phyloP scores from a whole-genome alignment of 2,113 vertebrate genomes.

The Abramis brama region DNA sequence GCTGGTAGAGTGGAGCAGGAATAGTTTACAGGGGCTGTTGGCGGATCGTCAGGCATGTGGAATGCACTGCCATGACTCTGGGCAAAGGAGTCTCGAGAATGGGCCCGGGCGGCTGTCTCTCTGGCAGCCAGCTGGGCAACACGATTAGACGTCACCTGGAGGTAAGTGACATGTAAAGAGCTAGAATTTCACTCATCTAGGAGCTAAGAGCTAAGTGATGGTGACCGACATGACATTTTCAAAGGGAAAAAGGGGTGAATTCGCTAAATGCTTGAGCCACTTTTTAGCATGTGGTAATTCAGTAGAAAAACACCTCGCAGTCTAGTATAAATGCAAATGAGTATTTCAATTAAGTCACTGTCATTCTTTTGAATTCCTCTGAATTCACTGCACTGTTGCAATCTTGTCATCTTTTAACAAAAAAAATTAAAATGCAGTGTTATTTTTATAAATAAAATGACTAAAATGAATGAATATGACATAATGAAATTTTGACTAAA shows the following conservation, averaged over 20 bases:
- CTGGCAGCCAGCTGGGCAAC: conserved; percentile 79
- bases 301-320: not conserved
- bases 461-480: not conserved
- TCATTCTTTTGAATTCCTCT: not conserved
- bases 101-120: conserved; percentile 76
- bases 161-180: conserved; percentile 27
- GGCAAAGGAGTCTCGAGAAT: conserved; percentile 86
- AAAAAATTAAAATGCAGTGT: not conserved
- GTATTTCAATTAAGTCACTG: not conserved
- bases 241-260: not conserved
- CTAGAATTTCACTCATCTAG: conserved; percentile 28
- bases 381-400: not conserved
- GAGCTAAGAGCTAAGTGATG: conserved; percentile 13
- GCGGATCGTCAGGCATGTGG: conserved; percentile 88
- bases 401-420: not conserved
- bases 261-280: not conserved
- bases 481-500: not conserved
- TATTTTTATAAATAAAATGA: not conserved
- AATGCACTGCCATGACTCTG: conserved; percentile 91
- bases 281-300: not conserved
- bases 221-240: conserved; percentile 6
- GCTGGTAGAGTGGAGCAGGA: conserved; percentile 94
- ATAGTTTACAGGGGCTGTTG: conserved; percentile 85
- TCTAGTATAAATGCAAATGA: not conserved
- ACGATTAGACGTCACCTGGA: conserved; percentile 84